Conservation (phyloP, 2,888 invertebrate genomes). For the Altica lythri region DNA sequence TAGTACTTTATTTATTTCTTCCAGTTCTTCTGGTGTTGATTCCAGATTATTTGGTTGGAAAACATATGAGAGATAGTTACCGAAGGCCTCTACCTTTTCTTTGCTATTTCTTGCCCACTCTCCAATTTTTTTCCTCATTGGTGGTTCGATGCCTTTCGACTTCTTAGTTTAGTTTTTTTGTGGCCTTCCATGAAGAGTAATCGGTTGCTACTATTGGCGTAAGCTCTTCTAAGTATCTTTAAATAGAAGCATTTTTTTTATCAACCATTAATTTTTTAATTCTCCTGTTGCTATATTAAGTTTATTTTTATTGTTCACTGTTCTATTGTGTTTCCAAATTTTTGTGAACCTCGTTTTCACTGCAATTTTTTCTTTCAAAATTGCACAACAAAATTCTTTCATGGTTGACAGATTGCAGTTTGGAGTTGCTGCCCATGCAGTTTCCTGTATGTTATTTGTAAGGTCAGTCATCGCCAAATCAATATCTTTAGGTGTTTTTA, state of each 20-base stretch:
- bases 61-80: not conserved
- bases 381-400: not conserved
- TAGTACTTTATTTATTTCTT: too few species aligned
- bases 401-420: not conserved
- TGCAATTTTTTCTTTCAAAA: not conserved
- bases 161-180: constrained; percentile 3
- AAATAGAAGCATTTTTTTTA: not conserved
- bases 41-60: not conserved
- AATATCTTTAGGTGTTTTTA: not conserved
- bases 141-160: not conserved
- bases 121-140: constrained; percentile 1
- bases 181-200: not conserved
- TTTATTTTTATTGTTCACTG: not conserved
- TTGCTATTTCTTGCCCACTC: constrained; percentile 1
- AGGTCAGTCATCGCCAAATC: not conserved
- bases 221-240: not conserved
- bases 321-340: not conserved
- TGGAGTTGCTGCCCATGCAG: constrained; percentile 2
- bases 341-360: not conserved
- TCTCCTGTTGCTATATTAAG: not conserved
- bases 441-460: not conserved
- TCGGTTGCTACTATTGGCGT: not conserved
- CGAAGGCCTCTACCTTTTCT: not conserved
- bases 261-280: constrained; percentile 2
- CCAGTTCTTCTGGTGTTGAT: not conserved